Conservation (phyloP, 1,140 invertebrate species). For the Drosophila parabipectinata region DNA sequence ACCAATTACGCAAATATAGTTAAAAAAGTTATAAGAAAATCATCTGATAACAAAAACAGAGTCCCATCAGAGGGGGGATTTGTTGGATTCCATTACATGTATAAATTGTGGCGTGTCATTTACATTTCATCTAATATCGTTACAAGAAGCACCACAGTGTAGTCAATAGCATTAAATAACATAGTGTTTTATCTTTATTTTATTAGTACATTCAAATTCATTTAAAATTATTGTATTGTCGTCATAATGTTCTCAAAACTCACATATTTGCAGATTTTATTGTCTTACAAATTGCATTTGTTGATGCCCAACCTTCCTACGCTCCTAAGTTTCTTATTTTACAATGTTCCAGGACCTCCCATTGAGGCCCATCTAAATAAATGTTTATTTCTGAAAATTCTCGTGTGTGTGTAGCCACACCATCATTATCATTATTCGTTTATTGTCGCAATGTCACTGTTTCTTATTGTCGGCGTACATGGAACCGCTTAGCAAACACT, state of each 20-base stretch:
- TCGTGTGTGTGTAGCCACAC: conserved; percentile 10
- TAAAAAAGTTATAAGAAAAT: conserved; percentile 72
- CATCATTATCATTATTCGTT: conserved; percentile 40
- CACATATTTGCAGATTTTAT: conserved; percentile 59
- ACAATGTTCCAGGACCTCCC: conserved; percentile 44
- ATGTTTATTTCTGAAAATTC: conserved; percentile 17
- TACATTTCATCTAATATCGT: conserved; percentile 55
- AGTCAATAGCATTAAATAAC: conserved; percentile 79
- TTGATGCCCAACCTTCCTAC: conserved; percentile 20
- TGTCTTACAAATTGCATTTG: conserved; percentile 64
- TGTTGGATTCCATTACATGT: conserved; percentile 20
- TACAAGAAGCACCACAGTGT: conserved; percentile 77
- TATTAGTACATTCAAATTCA: conserved; percentile 72
- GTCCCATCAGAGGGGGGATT: conserved; percentile 16
- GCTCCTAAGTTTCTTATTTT: conserved; percentile 55
- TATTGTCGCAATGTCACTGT: conserved; percentile 70
- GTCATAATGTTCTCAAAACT: conserved; percentile 42
- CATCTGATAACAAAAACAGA: conserved; percentile 65
- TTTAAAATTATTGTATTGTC: conserved; percentile 73
- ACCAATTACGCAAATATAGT: conserved; percentile 71
- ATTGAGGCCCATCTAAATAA: conserved; percentile 28
- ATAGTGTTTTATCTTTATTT: conserved; percentile 47
- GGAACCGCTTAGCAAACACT: conserved; percentile 39
- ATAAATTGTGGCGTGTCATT: conserved; percentile 24
- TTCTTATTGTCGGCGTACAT: conserved; percentile 68